Percentiles rank a stretch among this genome's conserved stretches.
These are phyloP conservation scores for Lacanobia oleracea DNA, from an alignment of 2,888 invertebrate genomes.

Conservation along the genomic window DNA sequence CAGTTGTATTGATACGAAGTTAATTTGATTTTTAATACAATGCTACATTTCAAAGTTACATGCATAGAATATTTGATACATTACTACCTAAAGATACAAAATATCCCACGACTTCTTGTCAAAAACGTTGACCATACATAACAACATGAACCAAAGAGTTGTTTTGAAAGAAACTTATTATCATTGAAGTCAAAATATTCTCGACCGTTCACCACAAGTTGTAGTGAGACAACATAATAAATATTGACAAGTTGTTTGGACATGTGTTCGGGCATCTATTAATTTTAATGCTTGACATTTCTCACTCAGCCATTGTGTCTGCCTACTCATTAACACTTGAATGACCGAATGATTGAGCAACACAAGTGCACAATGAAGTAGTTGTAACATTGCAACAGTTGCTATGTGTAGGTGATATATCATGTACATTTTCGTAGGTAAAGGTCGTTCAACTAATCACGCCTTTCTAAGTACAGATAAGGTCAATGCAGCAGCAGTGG, in stretches of 20 bases:
- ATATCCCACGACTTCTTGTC: not conserved
- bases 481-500: slow-evolving; percentile 73
- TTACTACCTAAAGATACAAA: not conserved
- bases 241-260: slow-evolving; percentile 58
- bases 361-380: slow-evolving; percentile 56
- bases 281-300: slow-evolving; percentile 67
- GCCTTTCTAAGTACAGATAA: slow-evolving; percentile 79
- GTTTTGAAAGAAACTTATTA: not conserved
- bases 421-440: slow-evolving; percentile 68
- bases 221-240: slow-evolving; percentile 30
- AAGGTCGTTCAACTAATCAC: slow-evolving; percentile 75
- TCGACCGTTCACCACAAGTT: slow-evolving; percentile 14
- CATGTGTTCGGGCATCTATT: slow-evolving; percentile 63
- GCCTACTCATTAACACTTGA: slow-evolving; percentile 72
- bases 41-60: not conserved
- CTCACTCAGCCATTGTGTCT: slow-evolving; percentile 68
- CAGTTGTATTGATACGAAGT: not conserved
- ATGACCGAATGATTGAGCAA: slow-evolving; percentile 65
- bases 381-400: slow-evolving; percentile 63
- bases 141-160: not conserved
- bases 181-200: not conserved
- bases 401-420: slow-evolving; percentile 76
- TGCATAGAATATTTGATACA: not conserved
- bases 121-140: not conserved
- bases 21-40: not conserved